Conservation (phyloP, 2,888 invertebrate species). For the Eupsilia transversa region DNA sequence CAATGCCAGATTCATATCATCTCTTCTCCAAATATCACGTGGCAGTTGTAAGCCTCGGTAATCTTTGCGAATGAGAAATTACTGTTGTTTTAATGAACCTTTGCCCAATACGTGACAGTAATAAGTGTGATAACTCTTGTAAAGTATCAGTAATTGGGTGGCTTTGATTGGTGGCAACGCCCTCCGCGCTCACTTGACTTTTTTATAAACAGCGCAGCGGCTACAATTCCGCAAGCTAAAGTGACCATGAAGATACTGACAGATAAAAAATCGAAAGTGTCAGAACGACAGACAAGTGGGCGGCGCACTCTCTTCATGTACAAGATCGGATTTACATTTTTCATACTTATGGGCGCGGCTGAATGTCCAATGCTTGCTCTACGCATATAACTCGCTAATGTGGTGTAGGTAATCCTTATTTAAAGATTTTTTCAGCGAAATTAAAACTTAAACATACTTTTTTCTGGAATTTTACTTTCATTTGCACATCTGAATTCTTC, state of each 20-base stretch:
- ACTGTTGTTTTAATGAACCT: background rate
- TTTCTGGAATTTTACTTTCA: conserved; percentile 4
- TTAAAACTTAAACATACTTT: background rate
- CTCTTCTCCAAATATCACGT: conserved; percentile 20
- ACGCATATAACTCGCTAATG: conserved; percentile 1
- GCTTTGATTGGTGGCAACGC: conserved; percentile 18
- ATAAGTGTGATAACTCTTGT: background rate
- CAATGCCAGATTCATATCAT: conserved; percentile 50
- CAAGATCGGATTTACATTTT: conserved; percentile 31
- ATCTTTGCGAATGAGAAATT: conserved; percentile 5
- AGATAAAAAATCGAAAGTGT: conserved; percentile 61
- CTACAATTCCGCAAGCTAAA: conserved; percentile 21
- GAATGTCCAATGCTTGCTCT: conserved; percentile 6
- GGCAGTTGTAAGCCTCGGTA: conserved; percentile 7
- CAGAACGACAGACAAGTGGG: conserved; percentile 49
- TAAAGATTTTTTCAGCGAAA: background rate
- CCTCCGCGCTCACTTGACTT: conserved; percentile 17
- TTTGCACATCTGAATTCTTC: background rate
- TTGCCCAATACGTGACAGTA: background rate
- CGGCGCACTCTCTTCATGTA: conserved; percentile 34
- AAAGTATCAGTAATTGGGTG: background rate
- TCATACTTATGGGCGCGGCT: conserved; percentile 24
- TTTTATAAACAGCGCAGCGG: background rate
- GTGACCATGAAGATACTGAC: conserved; percentile 49
- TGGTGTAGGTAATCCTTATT: background rate